These are phyloP conservation scores for Ellobius talpinus DNA, from an alignment of 2,113 vertebrate genomes.

Conservation along the genomic window DNA sequence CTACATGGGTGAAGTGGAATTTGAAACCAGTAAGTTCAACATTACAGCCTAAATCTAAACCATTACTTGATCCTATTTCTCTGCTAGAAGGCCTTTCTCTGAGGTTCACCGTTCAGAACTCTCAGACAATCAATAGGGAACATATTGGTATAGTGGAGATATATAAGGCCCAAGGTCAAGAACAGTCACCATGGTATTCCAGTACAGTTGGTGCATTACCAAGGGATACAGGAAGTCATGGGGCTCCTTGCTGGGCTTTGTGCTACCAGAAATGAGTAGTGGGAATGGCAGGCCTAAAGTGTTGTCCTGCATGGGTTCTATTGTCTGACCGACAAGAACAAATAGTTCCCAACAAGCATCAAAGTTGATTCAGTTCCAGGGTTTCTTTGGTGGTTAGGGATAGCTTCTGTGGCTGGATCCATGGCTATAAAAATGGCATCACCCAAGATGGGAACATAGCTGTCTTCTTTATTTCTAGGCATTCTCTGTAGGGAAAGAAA, in stretches of 20 bases:
- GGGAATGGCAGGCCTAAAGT: not conserved
- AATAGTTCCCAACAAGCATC: not conserved
- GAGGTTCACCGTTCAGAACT: not conserved
- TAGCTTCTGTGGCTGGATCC: not conserved
- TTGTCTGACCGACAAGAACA: not conserved
- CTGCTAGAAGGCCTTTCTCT: not conserved
- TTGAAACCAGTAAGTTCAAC: not conserved
- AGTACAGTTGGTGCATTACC: not conserved
- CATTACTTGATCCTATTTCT: not conserved
- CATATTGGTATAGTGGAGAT: not conserved
- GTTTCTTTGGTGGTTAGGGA: not conserved
- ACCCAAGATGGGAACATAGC: not conserved
- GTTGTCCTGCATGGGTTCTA: not conserved
- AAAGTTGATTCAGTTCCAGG: not conserved
- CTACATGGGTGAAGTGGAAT: not conserved
- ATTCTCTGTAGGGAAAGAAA: not conserved
- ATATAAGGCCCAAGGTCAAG: not conserved
- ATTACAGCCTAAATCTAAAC: not conserved
- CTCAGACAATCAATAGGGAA: not conserved
- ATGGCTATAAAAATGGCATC: not conserved
- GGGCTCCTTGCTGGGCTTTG: not conserved
- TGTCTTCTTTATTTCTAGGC: not conserved
- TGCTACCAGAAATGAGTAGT: too few species aligned
- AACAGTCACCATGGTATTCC: not conserved
- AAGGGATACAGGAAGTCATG: not conserved